Percentiles rank a stretch among this genome's conserved stretches.
Conservation (phyloP, 2,797 vertebrate species). For the Tangara arthus region DNA sequence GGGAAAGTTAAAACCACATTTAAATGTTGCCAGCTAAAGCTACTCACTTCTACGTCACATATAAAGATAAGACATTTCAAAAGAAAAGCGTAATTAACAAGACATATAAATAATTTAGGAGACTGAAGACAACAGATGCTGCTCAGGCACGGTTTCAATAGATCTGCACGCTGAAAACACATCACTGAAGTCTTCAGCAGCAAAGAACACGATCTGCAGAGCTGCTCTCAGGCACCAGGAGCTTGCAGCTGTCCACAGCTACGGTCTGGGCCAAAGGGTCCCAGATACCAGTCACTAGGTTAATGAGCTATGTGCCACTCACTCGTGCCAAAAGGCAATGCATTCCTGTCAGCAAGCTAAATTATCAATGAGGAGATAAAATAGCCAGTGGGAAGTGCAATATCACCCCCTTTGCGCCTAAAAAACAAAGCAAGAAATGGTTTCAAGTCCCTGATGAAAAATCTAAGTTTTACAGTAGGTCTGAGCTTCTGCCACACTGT, state of each 20-base stretch:
- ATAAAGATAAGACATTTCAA: background rate
- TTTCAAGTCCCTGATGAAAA: background rate
- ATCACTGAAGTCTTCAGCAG: background rate
- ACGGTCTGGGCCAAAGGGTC: background rate
- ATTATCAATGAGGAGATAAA: background rate
- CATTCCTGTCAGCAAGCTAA: background rate
- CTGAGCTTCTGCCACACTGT: background rate
- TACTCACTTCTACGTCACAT: background rate
- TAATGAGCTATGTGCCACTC: background rate
- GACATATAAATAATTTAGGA: background rate
- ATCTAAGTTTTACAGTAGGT: accelerated
- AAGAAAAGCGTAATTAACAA: background rate
- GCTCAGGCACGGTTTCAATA: background rate
- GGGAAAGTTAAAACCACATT: background rate
- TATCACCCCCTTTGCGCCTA: background rate
- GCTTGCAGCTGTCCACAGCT: background rate
- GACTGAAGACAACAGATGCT: background rate
- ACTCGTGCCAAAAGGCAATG: background rate
- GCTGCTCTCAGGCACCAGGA: background rate
- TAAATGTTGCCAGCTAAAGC: background rate
- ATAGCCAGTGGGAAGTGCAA: background rate
- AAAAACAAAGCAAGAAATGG: background rate
- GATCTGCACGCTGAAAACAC: background rate
- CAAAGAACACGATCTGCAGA: background rate
- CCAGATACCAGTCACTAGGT: background rate